Conservation (phyloP, 2,888 invertebrate genomes). For the Anarsia innoxiella region DNA sequence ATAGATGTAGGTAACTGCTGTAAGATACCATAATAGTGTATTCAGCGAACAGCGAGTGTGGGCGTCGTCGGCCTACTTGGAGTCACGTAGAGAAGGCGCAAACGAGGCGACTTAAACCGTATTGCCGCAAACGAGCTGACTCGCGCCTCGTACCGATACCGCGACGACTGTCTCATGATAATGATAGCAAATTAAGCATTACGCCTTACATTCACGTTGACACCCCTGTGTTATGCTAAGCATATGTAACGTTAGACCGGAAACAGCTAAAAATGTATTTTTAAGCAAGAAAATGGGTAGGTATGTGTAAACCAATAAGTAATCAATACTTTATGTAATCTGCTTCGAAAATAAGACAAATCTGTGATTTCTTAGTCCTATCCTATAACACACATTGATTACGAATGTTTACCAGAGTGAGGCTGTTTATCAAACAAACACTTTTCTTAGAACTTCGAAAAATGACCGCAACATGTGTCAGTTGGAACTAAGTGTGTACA, state of each 20-base stretch:
- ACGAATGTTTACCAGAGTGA: no score
- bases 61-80: slow-evolving; percentile 41
- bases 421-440: no score
- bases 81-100: slow-evolving; percentile 43
- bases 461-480: not conserved
- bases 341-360: no score
- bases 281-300: no score
- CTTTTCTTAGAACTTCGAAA: no score
- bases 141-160: slow-evolving; percentile 5
- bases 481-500: not conserved
- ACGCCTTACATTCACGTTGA: not conserved
- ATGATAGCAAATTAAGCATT: slow-evolving; percentile 13
- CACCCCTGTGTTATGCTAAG: not conserved
- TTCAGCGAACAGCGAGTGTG: slow-evolving; percentile 25
- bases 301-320: no score
- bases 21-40: not conserved
- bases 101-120: slow-evolving; percentile 33
- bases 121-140: slow-evolving; percentile 35
- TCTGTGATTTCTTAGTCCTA: no score
- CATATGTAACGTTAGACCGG: no score
- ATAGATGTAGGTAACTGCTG: no score
- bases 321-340: no score
- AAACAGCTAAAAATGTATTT: no score
- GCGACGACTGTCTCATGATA: slow-evolving; percentile 11
- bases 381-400: no score